phyloP scores from a whole-genome alignment of 2,888 invertebrate genomes.

The Mythimna loreyi region DNA sequence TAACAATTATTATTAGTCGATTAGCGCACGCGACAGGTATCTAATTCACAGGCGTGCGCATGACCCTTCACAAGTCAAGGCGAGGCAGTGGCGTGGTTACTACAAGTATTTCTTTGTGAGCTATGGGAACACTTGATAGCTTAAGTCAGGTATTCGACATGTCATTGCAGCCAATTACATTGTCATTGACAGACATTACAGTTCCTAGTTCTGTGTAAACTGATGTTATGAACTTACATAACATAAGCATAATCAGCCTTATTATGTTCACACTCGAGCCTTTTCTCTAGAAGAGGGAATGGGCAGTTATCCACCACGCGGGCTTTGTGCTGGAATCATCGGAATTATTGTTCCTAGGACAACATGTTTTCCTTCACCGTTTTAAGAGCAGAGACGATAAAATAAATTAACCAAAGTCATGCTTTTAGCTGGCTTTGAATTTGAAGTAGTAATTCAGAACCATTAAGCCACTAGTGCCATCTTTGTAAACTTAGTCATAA shows the following conservation, averaged over 20 bases:
- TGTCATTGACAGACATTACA: background rate
- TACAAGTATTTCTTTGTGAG: conserved; percentile 43
- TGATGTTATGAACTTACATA: background rate
- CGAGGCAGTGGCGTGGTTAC: conserved; percentile 57
- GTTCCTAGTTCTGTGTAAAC: conserved; percentile 8
- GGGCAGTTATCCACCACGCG: too few species aligned
- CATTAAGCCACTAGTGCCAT: too few species aligned
- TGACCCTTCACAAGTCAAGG: conserved; percentile 85
- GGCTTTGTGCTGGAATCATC: too few species aligned
- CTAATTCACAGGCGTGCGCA: conserved; percentile 61
- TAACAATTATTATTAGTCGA: conserved; percentile 57
- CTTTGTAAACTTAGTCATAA: background rate
- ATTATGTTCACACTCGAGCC: too few species aligned
- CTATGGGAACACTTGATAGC: conserved; percentile 41
- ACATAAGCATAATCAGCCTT: too few species aligned
- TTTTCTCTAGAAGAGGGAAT: background rate
- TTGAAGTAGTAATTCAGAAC: too few species aligned
- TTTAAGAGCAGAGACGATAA: too few species aligned
- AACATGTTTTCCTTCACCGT: too few species aligned
- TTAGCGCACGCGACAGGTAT: conserved; percentile 65
- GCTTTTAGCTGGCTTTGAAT: too few species aligned
- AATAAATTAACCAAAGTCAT: too few species aligned
- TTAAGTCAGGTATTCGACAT: conserved; percentile 14
- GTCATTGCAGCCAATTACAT: background rate
- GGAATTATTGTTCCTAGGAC: too few species aligned